Percentiles rank a stretch among this genome's conserved stretches.
phyloP scores from a whole-genome alignment of 2,797 vertebrate species.

The Garrulus glandarius region DNA sequence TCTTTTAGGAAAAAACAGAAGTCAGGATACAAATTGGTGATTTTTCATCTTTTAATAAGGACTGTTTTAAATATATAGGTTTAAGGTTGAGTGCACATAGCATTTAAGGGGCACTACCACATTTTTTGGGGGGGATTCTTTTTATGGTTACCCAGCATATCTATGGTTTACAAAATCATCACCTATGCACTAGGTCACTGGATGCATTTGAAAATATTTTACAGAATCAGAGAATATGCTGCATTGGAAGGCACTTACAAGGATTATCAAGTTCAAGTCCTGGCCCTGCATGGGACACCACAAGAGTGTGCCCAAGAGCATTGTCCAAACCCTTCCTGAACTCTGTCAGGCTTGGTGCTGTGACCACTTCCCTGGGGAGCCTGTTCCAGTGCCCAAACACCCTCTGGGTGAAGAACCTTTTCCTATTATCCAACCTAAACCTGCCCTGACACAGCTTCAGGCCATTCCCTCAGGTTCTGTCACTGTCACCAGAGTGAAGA shows the following conservation, averaged over 20 bases:
- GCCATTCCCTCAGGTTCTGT: rapidly evolving
- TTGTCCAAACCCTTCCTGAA: rapidly evolving
- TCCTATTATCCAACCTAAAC: no score
- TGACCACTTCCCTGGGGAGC: neutral
- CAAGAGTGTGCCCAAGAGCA: rapidly evolving
- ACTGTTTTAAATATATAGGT: neutral
- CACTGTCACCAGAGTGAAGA: neutral
- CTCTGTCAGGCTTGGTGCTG: neutral
- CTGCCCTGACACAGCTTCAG: rapidly evolving
- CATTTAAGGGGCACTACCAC: neutral
- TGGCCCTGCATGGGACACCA: rapidly evolving
- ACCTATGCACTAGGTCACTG: neutral
- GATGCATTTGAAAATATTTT: conserved; percentile 11
- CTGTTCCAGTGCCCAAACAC: neutral
- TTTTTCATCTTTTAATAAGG: conserved; percentile 36
- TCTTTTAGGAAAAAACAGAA: conserved; percentile 33
- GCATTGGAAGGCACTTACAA: neutral
- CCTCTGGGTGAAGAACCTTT: neutral
- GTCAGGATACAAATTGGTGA: conserved; percentile 5
- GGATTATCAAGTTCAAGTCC: neutral
- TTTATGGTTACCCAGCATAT: conserved; percentile 13
- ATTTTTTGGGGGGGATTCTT: neutral
- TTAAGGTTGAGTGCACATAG: neutral
- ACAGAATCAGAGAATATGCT: neutral
- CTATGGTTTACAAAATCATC: conserved; percentile 33